phyloP scores from a whole-genome alignment of 2,888 invertebrate genomes.

The Hypomecis atomaria region DNA sequence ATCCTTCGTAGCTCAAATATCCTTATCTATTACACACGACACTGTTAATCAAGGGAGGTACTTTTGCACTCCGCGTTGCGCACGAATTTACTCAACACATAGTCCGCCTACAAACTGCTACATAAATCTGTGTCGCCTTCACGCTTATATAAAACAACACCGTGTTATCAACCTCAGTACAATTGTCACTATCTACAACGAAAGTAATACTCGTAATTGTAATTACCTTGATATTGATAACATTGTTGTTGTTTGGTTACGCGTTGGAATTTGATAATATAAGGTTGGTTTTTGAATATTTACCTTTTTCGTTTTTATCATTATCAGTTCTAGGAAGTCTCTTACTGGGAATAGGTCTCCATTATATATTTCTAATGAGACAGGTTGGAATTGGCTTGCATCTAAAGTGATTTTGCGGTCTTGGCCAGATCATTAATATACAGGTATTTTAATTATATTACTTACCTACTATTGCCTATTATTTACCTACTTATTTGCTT shows the following conservation, averaged over 20 bases:
- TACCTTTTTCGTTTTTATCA: no score
- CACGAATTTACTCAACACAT: conserved; percentile 23
- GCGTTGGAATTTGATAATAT: conserved; percentile 14
- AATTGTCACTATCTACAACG: conserved; percentile 2
- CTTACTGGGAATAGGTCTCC: no score
- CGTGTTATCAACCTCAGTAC: conserved; percentile 11
- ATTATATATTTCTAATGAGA: no score
- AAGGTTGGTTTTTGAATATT: not conserved
- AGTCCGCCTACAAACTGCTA: conserved; percentile 9
- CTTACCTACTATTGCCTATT: no score
- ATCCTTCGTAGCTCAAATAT: not conserved
- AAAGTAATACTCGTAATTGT: conserved; percentile 5
- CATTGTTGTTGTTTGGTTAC: conserved; percentile 25
- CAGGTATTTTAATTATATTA: no score
- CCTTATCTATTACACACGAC: conserved; percentile 18
- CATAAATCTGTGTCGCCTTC: not conserved
- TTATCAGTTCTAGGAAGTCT: no score
- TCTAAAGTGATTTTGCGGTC: no score
- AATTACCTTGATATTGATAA: conserved; percentile 1
- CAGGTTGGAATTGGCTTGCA: no score
- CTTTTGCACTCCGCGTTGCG: conserved; percentile 19
- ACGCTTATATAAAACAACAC: conserved; percentile 5
- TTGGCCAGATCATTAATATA: no score
- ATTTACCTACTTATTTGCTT: no score
- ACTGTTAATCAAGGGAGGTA: not conserved